phyloP scores from a whole-genome alignment of 2,113 vertebrate genomes.

The Rhinoderma darwinii region DNA sequence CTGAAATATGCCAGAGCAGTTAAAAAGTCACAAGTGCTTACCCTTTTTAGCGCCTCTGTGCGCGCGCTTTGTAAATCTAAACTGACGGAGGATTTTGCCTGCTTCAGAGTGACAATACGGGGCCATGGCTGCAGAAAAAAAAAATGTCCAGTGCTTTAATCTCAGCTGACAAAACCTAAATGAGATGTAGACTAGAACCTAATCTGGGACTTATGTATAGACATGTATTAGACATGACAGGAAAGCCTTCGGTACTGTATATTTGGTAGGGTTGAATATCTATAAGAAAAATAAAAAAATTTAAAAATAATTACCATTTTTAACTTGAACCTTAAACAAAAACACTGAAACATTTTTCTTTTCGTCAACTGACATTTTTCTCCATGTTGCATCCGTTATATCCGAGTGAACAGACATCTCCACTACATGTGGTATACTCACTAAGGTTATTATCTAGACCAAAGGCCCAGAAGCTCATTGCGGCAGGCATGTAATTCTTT shows the following conservation, averaged over 20 bases:
- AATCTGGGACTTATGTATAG: slow-evolving; percentile 18
- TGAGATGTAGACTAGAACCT: slow-evolving; percentile 44
- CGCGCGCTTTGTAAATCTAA: slow-evolving; percentile 36
- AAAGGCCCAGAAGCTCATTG: slow-evolving; percentile 84
- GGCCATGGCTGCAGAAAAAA: slow-evolving; percentile 22
- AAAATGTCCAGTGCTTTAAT: slow-evolving; percentile 42
- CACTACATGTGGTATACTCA: slow-evolving; percentile 80
- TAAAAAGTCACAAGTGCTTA: slow-evolving; percentile 52
- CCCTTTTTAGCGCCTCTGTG: slow-evolving; percentile 50
- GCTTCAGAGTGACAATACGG: slow-evolving; percentile 52
- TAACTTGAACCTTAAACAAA: slow-evolving; percentile 90
- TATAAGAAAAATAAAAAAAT: slow-evolving; percentile 39
- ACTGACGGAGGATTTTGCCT: slow-evolving; percentile 52
- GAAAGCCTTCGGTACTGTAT: slow-evolving; percentile 62
- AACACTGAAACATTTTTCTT: slow-evolving; percentile 80
- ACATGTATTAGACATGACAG: slow-evolving; percentile 47
- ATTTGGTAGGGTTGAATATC: slow-evolving; percentile 69
- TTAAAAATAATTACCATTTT: slow-evolving; percentile 54
- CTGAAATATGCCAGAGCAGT: slow-evolving; percentile 60
- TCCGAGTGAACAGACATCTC: slow-evolving; percentile 91
- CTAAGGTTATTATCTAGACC: slow-evolving; percentile 95
- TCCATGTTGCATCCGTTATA: slow-evolving; percentile 83
- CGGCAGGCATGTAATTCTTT: slow-evolving; percentile 89
- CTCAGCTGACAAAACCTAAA: slow-evolving; percentile 54
- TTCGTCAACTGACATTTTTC: slow-evolving; percentile 90